Base-by-base conservation (phyloP, 2,888 invertebrate species). In the Nephrotoma flavescens region DNA sequence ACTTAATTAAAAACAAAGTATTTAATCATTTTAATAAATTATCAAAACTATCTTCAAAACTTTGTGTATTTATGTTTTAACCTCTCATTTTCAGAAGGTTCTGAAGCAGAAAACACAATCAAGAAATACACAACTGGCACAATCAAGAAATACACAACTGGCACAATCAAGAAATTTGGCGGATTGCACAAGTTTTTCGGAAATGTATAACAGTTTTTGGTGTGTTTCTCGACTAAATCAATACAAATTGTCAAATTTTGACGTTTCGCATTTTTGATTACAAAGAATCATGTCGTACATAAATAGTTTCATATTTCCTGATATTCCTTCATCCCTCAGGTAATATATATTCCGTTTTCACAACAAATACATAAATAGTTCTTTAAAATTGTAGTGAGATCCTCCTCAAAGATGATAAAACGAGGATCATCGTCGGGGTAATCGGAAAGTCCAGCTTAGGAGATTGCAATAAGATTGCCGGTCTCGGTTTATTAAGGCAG, bases 381-480 rank as follows among this genome's bases (percentile, higher is more conserved):
- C n/a, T 83, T 52, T 86, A 85, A 9, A 45, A 11, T 87, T 89
- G 41, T 42, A 90, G 90, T 83, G 89, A 89, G 71, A 47, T 89
- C 1, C 87, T 91, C 4, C 88, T 89, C 41, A 88, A 89, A 47
- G 89, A 89, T 87, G 90, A 90, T 31, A 89, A 89, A 86, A 89
- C 89, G 31, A 86, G 91, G 4, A 90, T 91, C 4, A 88, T 92
- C 41, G 90, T 92, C 5, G 92, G 92, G 44, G 89, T 92, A 6
- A 90, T 92, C 86, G 92, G 92, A 0, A 91, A 91, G 87, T 91
- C 91, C 0, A 89, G 89, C 0, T 89, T 89, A 71, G 87, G 88
- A 0, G 90, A 90, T 87, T 90, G 91, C 57, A 92, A 92, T 88
- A 92, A 92, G 88, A 91, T 92, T 91, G 88, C 89, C 11, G 90